Conservation (phyloP, 2,113 vertebrate species). For the Anarrhichthys ocellatus region DNA sequence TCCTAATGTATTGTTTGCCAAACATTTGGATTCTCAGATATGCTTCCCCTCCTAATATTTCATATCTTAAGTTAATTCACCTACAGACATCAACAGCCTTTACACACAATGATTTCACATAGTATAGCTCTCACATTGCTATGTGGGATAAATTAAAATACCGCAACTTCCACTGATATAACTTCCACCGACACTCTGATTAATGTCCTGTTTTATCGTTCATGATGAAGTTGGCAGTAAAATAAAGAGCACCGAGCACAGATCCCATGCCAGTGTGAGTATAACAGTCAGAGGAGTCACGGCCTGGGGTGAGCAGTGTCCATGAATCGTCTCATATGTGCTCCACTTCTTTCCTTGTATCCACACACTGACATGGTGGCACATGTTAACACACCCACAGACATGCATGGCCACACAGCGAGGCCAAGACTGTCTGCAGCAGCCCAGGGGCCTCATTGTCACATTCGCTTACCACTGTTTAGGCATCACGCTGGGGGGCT, state of each 20-base stretch:
- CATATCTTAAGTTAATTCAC: not conserved
- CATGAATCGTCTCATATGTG: conserved; percentile 64
- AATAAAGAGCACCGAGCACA: conserved; percentile 29
- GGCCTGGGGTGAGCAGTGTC: conserved; percentile 60
- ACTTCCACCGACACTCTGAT: conserved; percentile 24
- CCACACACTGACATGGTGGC: conserved; percentile 52
- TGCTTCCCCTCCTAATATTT: not conserved
- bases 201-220: conserved; percentile 35
- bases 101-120: not conserved
- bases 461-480: conserved; percentile 79
- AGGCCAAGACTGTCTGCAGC: conserved; percentile 59
- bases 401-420: conserved; percentile 59
- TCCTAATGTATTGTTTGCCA: not conserved
- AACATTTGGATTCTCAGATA: not conserved
- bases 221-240: conserved; percentile 42
- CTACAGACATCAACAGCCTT: not conserved
- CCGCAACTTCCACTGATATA: conserved; percentile 19
- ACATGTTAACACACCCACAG: conserved; percentile 46
- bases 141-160: conserved; percentile 30
- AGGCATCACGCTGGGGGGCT: conserved; percentile 72
- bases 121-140: conserved; percentile 3
- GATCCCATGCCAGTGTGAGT: conserved; percentile 40
- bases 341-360: conserved; percentile 46
- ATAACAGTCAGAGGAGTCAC: conserved; percentile 56
- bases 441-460: conserved; percentile 76